Conservation (phyloP, 2,113 vertebrate genomes). For the Hirundichthys speculiger region DNA sequence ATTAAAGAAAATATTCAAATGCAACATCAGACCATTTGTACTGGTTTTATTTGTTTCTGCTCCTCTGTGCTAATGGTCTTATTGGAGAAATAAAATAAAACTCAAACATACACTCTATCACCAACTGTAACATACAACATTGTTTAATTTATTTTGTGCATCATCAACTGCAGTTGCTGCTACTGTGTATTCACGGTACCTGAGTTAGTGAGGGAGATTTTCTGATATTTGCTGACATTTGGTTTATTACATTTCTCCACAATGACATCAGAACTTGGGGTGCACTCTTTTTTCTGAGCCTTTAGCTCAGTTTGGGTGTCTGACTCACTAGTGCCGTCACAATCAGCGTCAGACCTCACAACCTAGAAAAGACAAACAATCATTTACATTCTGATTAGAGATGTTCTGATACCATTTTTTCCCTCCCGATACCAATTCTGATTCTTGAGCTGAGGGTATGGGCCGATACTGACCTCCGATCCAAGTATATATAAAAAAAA, state of each 20-base stretch:
- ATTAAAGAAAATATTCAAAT: constrained; percentile 10
- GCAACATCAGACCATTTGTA: neutral
- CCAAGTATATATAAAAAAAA: too few species aligned
- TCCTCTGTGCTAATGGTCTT: neutral
- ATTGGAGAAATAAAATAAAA: neutral
- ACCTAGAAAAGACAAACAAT: constrained; percentile 75
- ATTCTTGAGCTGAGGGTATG: too few species aligned
- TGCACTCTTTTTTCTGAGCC: constrained; percentile 13
- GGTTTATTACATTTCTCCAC: constrained; percentile 80
- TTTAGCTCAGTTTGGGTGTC: constrained; percentile 45
- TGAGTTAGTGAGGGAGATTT: constrained; percentile 37
- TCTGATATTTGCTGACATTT: constrained; percentile 58
- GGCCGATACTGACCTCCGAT: too few species aligned
- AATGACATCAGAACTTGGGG: constrained; percentile 75
- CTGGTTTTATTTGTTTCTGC: neutral
- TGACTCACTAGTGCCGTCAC: constrained; percentile 80
- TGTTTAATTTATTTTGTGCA: neutral
- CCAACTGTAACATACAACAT: neutral
- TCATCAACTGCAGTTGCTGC: neutral
- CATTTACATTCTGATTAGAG: constrained; percentile 25
- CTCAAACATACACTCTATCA: neutral
- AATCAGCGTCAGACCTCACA: constrained; percentile 84
- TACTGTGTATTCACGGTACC: constrained; percentile 39
- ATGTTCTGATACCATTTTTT: too few species aligned
- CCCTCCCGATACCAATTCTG: too few species aligned